Evolutionary conservation across 2,888 invertebrate genomes (phyloP), one percentile per base, ranked within the genome.

Genomic region (Dynastes tityus): DNA sequence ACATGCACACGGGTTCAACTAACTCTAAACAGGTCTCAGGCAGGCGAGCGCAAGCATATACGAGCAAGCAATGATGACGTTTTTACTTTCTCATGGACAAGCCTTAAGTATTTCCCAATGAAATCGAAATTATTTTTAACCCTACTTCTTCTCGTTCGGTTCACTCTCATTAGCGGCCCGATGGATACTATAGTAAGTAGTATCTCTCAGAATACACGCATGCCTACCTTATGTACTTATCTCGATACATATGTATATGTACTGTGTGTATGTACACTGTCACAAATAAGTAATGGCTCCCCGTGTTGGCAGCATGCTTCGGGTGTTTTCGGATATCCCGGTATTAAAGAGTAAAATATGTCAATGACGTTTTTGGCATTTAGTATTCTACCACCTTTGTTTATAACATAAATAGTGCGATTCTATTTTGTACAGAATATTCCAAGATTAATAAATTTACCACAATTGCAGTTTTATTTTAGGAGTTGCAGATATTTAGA

Each of bases 11-110:
- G 85, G 82, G 86, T 86, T 86, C 86, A 86, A 86, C 84, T 83
- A 83, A 85, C 86, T 85, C 82, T 78, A 86, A 84, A 82, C 85
- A 84, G 86, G 86, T 86, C 83, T 84, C 82, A 81, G 80, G 81
- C 80, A 81, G 83, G 58, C 55, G 37, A 55, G 16, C 37, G 45
- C 45, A 40, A 1, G 45, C 45, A 32, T 13, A 40, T 40, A 67
- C 71, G 40, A 55, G 37, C 58, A 58, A 58, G 37, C 53, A 84
- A 79, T 80, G 80, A 80, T 82, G 82, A 84, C 84, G 83, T 84
- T 83, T 81, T 82, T 82, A 83, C 84, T 83, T 84, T 84, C 83
- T 82, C 83, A 83, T 84, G 82, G 80, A 80, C 82, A 80, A 81
- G 80, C 81, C 80, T 81, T 80, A 81, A 82, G 80, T 80, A 78